Evolutionary conservation across 2,113 vertebrate genomes (phyloP).

Genomic region (Tyto alba): DNA sequence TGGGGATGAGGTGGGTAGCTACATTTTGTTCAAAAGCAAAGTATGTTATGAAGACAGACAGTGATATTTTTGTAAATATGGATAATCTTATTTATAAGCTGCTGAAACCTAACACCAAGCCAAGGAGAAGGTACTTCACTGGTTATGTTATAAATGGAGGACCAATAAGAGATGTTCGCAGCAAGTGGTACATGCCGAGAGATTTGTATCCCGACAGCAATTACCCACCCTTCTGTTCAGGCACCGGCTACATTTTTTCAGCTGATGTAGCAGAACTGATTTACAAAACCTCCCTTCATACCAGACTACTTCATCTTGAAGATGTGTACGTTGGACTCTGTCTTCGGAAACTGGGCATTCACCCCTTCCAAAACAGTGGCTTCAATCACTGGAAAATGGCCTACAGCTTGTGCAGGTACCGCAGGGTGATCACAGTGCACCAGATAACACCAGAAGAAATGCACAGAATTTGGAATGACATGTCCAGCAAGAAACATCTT

Average conservation of each 20-base stretch:
- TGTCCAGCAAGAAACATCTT: slow-evolving; percentile 99
- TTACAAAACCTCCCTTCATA: slow-evolving; percentile 96
- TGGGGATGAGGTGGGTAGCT: slow-evolving; percentile 98
- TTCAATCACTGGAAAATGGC: slow-evolving; percentile 99
- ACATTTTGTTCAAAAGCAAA: slow-evolving; percentile 96
- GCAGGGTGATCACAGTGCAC: slow-evolving; percentile 95
- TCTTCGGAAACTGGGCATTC: slow-evolving; percentile 93
- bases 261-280: slow-evolving; percentile 95
- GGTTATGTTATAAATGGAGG: slow-evolving; percentile 96
- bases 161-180: slow-evolving; percentile 95
- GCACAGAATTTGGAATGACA: slow-evolving; percentile 99
- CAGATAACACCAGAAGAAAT: slow-evolving; percentile 98
- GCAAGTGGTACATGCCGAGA: slow-evolving; percentile 98
- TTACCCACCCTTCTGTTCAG: slow-evolving; percentile 97
- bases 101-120: slow-evolving; percentile 94
- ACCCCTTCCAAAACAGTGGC: slow-evolving; percentile 98
- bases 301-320: slow-evolving; percentile 94
- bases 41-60: slow-evolving; percentile 98
- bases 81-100: slow-evolving; percentile 98
- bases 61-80: slow-evolving; percentile 99
- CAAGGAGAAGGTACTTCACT: slow-evolving; percentile 92
- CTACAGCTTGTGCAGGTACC: slow-evolving; percentile 95
- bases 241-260: slow-evolving; percentile 97
- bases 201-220: slow-evolving; percentile 96
- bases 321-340: slow-evolving; percentile 97